Evolutionary conservation across 2,113 vertebrate species (phyloP).

Genomic region (Cercocebus atys): DNA sequence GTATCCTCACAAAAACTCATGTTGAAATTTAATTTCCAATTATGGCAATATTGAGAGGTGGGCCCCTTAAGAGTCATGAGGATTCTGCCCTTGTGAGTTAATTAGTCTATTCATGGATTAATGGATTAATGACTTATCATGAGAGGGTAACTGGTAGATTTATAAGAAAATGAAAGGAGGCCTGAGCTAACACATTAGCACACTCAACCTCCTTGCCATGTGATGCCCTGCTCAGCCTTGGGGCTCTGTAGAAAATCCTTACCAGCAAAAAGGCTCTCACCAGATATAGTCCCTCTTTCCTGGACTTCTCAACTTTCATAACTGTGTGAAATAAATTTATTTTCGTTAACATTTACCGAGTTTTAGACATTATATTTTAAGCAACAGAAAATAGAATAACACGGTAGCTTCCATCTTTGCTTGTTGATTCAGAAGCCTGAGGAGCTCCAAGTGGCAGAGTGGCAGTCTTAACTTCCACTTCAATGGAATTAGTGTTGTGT

Average conservation of each 20-base stretch:
- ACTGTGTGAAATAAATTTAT: neutral
- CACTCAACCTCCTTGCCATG: neutral
- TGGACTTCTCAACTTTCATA: neutral
- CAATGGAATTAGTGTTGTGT: neutral
- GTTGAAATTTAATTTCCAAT: neutral
- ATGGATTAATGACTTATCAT: neutral
- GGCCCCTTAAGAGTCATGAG: neutral
- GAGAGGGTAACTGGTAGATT: neutral
- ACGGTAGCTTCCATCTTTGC: neutral
- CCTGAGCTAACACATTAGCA: neutral
- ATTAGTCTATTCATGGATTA: neutral
- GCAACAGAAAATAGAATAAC: neutral
- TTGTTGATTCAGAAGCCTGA: neutral
- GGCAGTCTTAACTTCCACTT: neutral
- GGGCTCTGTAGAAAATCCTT: neutral
- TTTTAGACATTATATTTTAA: neutral
- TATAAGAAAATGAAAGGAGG: neutral
- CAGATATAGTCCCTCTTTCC: neutral
- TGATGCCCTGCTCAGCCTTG: neutral
- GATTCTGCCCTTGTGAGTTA: too few species aligned
- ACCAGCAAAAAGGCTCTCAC: neutral
- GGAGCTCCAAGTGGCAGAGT: neutral
- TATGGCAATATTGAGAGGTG: neutral
- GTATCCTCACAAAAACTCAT: neutral
- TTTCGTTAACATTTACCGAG: neutral